phyloP scores from a whole-genome alignment of 2,113 vertebrate genomes.

The Thomomys bottae region DNA sequence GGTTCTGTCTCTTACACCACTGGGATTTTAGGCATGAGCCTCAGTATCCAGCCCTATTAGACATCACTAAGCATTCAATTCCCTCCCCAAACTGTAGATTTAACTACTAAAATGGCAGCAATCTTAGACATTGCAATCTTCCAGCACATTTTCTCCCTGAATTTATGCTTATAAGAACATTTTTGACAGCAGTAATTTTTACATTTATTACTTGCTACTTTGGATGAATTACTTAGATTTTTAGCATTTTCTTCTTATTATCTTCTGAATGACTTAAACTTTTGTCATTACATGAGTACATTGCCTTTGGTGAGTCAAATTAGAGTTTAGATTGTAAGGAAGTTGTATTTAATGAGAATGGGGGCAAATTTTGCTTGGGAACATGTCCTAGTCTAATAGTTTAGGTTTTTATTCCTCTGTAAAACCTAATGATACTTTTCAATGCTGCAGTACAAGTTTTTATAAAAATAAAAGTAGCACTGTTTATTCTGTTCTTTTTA shows the following conservation, averaged over 20 bases:
- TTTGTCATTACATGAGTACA: conserved; percentile 36
- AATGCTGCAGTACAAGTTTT: conserved; percentile 46
- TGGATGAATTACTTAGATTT: conserved; percentile 47
- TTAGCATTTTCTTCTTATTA: conserved; percentile 47
- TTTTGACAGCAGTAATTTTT: conserved; percentile 38
- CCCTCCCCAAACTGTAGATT: no score
- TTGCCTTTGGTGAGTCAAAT: conserved; percentile 54
- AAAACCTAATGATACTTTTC: conserved; percentile 50
- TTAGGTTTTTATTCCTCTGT: conserved; percentile 54
- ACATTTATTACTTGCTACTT: conserved; percentile 44
- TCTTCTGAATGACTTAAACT: conserved; percentile 52
- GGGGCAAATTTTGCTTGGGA: conserved; percentile 49
- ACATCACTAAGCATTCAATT: no score
- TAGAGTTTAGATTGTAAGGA: conserved; percentile 57
- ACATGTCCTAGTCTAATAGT: conserved; percentile 63
- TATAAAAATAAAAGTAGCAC: conserved; percentile 22
- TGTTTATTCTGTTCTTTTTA: conserved; percentile 43
- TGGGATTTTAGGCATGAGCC: no score
- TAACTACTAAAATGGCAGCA: background rate
- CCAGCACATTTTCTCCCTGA: background rate
- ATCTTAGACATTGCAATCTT: background rate
- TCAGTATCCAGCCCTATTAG: no score
- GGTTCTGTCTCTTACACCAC: no score
- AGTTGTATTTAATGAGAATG: conserved; percentile 60
- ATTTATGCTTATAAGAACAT: conserved; percentile 43